These are phyloP conservation scores for Apodemus sylvaticus DNA, from an alignment of 2,113 vertebrate species.

Conservation along the genomic window DNA sequence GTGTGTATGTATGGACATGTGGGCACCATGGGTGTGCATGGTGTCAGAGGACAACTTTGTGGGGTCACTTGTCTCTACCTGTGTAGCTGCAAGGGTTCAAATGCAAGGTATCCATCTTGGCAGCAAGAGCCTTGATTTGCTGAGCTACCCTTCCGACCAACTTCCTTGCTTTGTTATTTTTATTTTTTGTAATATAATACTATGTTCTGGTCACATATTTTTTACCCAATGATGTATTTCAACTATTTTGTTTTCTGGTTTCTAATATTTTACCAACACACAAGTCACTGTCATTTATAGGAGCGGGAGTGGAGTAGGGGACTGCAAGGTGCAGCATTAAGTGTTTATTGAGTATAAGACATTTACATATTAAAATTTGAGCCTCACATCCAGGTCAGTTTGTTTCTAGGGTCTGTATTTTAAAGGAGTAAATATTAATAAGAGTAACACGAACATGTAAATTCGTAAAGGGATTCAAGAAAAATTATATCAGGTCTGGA, in stretches of 20 bases:
- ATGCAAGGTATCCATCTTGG: neutral
- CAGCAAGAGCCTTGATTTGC: neutral
- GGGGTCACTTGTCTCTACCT: neutral
- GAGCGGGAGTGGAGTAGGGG: too few species aligned
- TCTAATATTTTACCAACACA: neutral
- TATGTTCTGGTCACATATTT: neutral
- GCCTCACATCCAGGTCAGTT: neutral
- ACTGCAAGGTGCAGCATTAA: neutral
- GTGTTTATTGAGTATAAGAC: conserved; percentile 13
- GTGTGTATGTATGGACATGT: too few species aligned
- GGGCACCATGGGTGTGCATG: neutral
- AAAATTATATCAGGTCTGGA: neutral
- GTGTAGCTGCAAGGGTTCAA: neutral
- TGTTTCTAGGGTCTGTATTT: neutral
- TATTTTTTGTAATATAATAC: neutral
- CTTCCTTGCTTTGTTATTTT: neutral
- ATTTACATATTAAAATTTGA: conserved; percentile 44
- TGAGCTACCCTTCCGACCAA: neutral
- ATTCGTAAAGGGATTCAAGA: conserved; percentile 14
- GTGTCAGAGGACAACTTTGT: neutral
- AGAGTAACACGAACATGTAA: neutral
- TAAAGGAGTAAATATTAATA: neutral
- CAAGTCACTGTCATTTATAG: neutral
- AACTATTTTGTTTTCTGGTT: neutral
- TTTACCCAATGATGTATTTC: neutral